Evolutionary conservation across 1,140 invertebrate genomes (phyloP), one percentile per base, ranked within the genome.

Genomic region (Euura saliciscinereae): DNA sequence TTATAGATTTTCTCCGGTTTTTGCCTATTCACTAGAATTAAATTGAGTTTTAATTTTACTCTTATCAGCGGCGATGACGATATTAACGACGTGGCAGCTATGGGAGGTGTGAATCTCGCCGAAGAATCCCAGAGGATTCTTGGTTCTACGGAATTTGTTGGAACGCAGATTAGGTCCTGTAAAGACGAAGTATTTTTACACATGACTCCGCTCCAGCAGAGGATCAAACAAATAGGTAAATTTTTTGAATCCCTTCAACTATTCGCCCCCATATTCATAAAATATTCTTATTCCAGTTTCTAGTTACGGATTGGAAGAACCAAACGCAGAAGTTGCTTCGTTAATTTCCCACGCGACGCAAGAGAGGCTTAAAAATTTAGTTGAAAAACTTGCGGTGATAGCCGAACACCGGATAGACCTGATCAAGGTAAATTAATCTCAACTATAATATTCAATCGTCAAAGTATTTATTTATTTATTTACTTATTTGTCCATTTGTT

Each of bases 31-130:
- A 28, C 28, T 28, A 28, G 28, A 28, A 28, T 28, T 28, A 28
- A 28, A 28, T 28, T 28, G 28, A 28, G 28, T 28, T 28, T 28
- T 28, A 0, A 28, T 28, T 28, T 28, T 28, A 28, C 28, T 28
- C 28, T 28, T 1, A 28, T 28, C 85, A 90, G 94, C 84, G 94
- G 93, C 44, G 96, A 98, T 85, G 96, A 98, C 87, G 96, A 98
- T 85, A 98, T 99, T 77, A 99, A 99, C 83, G 98, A 99, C 90
- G 98, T 99, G 1, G 97, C 98, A 43, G 97, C 97, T 5, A 99
- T 99, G 98, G 98, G 98, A 78, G 98, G 98, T 44, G 97, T 99
- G n/a, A 99, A 99, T 88, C 89, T 99, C 77, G 94, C 95, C 2
- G 98, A 99, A 88, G 98, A 99, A 88, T 95, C 94, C 69, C 96